A percentile compares a stretch with the other conserved stretches of the same genome.
These are phyloP conservation scores for Quiscalus mexicanus DNA, from an alignment of 2,113 vertebrate genomes.

Conservation along the genomic window DNA sequence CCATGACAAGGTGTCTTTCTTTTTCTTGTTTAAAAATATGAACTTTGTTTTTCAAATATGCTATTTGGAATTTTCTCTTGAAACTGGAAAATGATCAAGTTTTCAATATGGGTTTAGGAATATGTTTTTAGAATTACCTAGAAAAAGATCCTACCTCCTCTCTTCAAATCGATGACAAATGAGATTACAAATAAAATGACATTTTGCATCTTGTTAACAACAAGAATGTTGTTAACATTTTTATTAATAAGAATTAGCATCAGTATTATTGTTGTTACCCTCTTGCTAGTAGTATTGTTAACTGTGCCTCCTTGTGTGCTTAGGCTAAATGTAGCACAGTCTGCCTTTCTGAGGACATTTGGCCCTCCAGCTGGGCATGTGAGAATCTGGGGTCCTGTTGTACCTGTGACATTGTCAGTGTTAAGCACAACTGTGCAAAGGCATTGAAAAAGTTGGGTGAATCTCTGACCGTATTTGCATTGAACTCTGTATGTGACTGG, in stretches of 20 bases:
- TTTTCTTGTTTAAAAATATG: background rate
- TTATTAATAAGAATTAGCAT: background rate
- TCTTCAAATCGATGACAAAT: background rate
- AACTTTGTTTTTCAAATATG: background rate
- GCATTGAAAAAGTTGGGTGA: background rate
- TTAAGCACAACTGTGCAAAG: background rate
- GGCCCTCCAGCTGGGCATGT: background rate
- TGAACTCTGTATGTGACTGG: background rate
- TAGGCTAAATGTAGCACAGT: background rate
- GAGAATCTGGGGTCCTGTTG: background rate
- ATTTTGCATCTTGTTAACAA: background rate
- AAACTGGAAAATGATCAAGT: background rate
- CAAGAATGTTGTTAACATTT: background rate
- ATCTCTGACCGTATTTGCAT: background rate
- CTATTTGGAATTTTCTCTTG: background rate
- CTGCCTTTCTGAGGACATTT: background rate
- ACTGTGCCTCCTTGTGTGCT: background rate
- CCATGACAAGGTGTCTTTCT: background rate
- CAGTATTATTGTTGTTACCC: background rate
- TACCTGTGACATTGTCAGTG: background rate
- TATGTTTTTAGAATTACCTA: background rate
- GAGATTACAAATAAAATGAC: background rate
- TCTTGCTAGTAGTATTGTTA: background rate
- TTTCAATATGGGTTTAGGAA: background rate
- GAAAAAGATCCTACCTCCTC: background rate